Evolutionary conservation across 2,888 invertebrate species (phyloP).

Genomic region (Lomographa bimaculata): DNA sequence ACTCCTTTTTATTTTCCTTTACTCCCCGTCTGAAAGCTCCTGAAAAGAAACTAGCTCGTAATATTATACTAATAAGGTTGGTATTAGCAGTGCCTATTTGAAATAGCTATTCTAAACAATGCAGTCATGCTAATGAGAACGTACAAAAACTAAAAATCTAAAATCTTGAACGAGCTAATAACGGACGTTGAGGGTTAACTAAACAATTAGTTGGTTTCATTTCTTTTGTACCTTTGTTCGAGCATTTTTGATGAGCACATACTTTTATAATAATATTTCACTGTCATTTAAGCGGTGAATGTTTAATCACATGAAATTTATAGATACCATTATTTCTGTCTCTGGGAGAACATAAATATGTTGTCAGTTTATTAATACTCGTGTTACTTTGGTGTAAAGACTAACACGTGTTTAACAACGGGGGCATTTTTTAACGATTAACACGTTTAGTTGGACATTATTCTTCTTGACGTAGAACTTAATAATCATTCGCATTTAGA

Average conservation of each 20-base stretch:
- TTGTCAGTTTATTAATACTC: conserved; percentile 70
- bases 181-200: conserved; percentile 56
- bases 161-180: conserved; percentile 59
- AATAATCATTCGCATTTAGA: too few relatives aligned
- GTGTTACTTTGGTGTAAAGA: conserved; percentile 50
- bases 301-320: conserved; percentile 64
- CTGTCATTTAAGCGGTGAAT: conserved; percentile 42
- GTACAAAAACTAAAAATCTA: conserved; percentile 60
- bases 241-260: conserved; percentile 24
- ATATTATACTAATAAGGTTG: conserved; percentile 32
- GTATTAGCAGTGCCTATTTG: conserved; percentile 27
- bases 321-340: conserved; percentile 60
- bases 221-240: conserved; percentile 33
- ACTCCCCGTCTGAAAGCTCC: conserved; percentile 36
- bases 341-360: conserved; percentile 62
- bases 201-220: conserved; percentile 35
- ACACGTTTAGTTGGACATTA: conserved; percentile 30
- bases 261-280: conserved; percentile 41
- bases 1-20: conserved; percentile 65
- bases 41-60: conserved; percentile 45
- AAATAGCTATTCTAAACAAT: conserved; percentile 46
- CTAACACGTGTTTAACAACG: conserved; percentile 59
- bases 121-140: conserved; percentile 60
- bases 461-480: conserved; percentile 26
- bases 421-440: conserved; percentile 46